phyloP scores from a whole-genome alignment of 2,113 vertebrate species.

The Oxyruncus cristatus region DNA sequence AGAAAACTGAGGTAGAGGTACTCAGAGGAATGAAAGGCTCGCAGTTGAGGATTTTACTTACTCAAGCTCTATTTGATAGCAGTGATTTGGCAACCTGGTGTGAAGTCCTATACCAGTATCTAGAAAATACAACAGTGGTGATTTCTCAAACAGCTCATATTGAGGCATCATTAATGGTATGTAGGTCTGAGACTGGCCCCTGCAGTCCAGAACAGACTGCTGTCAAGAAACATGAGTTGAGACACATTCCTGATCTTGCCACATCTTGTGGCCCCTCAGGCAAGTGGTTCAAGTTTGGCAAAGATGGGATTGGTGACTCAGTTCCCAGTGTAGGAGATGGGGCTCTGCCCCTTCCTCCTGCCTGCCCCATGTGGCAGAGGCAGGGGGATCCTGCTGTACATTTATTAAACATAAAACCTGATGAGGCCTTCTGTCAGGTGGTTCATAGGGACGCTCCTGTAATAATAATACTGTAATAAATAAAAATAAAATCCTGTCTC shows the following conservation, averaged over 20 bases:
- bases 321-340: background rate
- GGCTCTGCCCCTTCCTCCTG: background rate
- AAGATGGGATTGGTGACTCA: background rate
- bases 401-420: background rate
- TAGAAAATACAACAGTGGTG: background rate
- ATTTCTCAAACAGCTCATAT: background rate
- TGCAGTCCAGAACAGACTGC: background rate
- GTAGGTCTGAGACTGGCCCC: background rate
- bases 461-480: background rate
- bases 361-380: background rate
- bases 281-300: background rate
- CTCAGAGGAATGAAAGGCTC: background rate
- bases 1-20: background rate
- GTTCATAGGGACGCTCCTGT: background rate
- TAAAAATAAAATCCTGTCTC: background rate
- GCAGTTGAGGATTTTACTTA: background rate
- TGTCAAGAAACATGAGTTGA: background rate
- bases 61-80: background rate
- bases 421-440: background rate
- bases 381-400: background rate
- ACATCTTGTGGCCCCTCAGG: fast-evolving
- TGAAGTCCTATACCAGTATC: background rate
- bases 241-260: background rate
- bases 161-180: background rate
- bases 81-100: background rate